Evolutionary conservation across 2,113 vertebrate species (phyloP), one percentile per base, ranked within the genome.

Genomic region (Suricata suricatta): DNA sequence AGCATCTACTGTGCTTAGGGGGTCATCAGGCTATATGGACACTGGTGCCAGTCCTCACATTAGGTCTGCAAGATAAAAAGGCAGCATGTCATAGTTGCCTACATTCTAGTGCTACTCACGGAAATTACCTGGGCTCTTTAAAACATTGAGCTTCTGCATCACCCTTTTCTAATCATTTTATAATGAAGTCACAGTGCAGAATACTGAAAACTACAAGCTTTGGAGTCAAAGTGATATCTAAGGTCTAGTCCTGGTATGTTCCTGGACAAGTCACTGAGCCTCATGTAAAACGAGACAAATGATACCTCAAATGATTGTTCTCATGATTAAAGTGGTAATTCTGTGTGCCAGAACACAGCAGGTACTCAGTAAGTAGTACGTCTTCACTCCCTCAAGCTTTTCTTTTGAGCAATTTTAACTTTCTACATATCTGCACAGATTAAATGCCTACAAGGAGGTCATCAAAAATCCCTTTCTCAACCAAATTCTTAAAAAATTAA

Each of bases 391-490:
- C 33, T 80, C 64, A 68, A 10, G 23, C 13, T 64, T 95, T 82
- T 79, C n/a, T 87, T 85, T 47, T 74, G 12, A 94, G 31, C 41
- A 85, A 3, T 47, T 29, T 93, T 6, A 3, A 74, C 66, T 93
- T 92, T 96, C 66, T 74, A 95, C 33, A 44, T 90, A 31, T 83
- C 84, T 95, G 23, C 12, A 96, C 57, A 87, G 15, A 80, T 60
- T 93, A 95, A 76, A 93, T 33, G 16, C 29, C 80, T 72, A 89
- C 94, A 52, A 81, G 38, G 14, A 27, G 29, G 5, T 60, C 63
- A 93, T 47, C n/a, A 68, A 95, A 86, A 63, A 54, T 29, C 7
- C 79, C 23, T 92, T 93, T 80, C 47, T 77, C 79, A 89, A 86
- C 35, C 12, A 77, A 90, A 76, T 81, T 77, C n/a, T 74, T 86